Conservation (phyloP, 2,888 invertebrate species). For the Mesochorus sp. region DNA sequence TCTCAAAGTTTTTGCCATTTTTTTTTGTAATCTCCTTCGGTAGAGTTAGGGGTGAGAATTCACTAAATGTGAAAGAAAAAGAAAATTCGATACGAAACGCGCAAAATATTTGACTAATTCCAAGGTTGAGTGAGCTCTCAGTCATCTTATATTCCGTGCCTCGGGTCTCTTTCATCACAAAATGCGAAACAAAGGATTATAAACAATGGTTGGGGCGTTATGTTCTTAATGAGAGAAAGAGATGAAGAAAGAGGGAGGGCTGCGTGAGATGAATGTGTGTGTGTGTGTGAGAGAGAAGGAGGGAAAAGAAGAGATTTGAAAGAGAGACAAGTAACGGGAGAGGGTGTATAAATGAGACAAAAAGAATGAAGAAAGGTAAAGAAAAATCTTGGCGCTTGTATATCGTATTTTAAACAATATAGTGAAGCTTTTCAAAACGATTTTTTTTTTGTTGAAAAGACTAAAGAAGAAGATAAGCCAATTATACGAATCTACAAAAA, state of each 20-base stretch:
- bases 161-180: conserved; percentile 56
- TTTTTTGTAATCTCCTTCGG: no score
- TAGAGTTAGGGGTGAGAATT: no score
- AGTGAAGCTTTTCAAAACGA: not conserved
- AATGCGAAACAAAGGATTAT: conserved; percentile 55
- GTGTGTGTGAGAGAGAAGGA: conserved; percentile 26
- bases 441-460: not conserved
- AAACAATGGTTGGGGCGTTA: conserved; percentile 58
- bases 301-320: not conserved
- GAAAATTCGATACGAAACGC: no score
- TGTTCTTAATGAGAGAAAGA: conserved; percentile 37
- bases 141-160: not conserved
- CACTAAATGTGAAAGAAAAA: no score
- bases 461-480: not conserved
- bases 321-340: not conserved
- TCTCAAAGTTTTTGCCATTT: no score
- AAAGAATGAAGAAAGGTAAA: not conserved
- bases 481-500: no score
- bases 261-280: not conserved
- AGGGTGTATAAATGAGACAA: no score
- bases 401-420: not conserved
- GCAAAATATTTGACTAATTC: conserved; percentile 65
- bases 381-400: not conserved
- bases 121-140: not conserved
- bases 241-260: not conserved